A percentile compares a stretch with the other conserved stretches of the same genome.
These are phyloP conservation scores for Psylliodes chrysocephalus DNA, from an alignment of 2,888 invertebrate genomes.

Conservation along the genomic window DNA sequence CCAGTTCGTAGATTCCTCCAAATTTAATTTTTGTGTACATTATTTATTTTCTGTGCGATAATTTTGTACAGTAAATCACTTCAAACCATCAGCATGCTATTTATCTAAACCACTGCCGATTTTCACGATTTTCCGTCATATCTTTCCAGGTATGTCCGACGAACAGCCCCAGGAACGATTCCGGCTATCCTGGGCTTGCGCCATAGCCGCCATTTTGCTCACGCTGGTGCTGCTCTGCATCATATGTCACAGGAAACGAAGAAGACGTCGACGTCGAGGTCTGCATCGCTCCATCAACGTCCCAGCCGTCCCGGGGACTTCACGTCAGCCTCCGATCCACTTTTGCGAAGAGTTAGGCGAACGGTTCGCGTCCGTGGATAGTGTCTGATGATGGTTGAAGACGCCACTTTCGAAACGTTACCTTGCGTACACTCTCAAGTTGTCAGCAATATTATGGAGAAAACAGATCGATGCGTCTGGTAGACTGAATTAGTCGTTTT, in stretches of 20 bases:
- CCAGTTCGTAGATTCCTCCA: too few relatives aligned
- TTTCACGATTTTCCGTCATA: background rate
- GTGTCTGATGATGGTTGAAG: constrained; percentile 66
- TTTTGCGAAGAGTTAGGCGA: constrained; percentile 69
- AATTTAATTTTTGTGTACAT: too few relatives aligned
- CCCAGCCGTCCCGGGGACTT: constrained; percentile 59
- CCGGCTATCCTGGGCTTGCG: constrained; percentile 57
- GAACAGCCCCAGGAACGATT: constrained; percentile 57
- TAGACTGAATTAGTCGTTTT: constrained; percentile 25
- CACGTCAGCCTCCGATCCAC: constrained; percentile 63
- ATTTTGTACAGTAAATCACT: too few relatives aligned
- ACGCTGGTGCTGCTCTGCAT: constrained; percentile 64
- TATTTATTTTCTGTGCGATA: too few relatives aligned
- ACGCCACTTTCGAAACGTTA: constrained; percentile 51
- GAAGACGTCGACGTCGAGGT: constrained; percentile 65
- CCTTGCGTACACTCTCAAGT: constrained; percentile 49
- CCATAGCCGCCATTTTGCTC: constrained; percentile 63
- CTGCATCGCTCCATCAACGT: constrained; percentile 62
- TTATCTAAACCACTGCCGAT: too few relatives aligned
- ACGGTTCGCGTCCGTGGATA: constrained; percentile 69
- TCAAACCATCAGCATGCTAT: too few relatives aligned
- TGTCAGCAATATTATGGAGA: constrained; percentile 58
- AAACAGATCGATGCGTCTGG: constrained; percentile 46
- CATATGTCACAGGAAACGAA: constrained; percentile 68
- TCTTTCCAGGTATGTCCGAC: constrained; percentile 61